Evolutionary conservation across 2,113 vertebrate species (phyloP).

Genomic region (Marmota monax): DNA sequence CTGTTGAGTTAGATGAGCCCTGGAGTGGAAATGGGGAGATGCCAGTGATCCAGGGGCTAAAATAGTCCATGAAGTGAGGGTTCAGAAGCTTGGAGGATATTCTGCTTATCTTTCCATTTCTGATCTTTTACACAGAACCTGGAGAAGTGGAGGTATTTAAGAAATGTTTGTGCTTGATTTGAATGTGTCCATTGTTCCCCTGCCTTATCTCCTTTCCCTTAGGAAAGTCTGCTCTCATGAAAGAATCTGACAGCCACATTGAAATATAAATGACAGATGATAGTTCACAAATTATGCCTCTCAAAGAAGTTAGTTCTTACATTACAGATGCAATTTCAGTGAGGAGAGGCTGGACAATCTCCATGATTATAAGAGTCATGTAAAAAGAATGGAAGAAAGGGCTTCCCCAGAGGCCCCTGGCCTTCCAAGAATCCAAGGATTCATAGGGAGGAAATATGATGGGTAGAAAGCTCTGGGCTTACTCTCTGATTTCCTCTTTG

Average conservation of each 20-base stretch:
- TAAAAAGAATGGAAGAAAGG: not conserved
- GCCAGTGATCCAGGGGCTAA: not conserved
- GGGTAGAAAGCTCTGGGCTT: not conserved
- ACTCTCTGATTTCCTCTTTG: not conserved
- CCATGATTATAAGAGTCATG: not conserved
- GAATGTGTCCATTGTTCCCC: not conserved
- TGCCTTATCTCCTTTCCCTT: not conserved
- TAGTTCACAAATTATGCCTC: not conserved
- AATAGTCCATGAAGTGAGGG: no score
- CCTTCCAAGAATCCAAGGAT: not conserved
- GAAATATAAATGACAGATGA: not conserved
- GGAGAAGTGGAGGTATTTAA: not conserved
- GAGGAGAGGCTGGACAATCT: not conserved
- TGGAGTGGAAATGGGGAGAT: not conserved
- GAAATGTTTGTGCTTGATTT: no score
- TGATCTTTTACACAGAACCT: no score
- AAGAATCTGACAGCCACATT: not conserved
- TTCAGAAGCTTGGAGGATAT: not conserved
- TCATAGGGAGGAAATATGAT: not conserved
- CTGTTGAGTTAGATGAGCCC: rapidly evolving
- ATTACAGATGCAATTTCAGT: not conserved
- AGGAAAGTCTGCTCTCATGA: not conserved
- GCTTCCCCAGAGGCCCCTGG: not conserved
- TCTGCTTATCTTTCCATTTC: not conserved
- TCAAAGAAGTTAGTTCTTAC: not conserved